Conservation (phyloP, 2,113 vertebrate species). For the Pachycephala philippinensis region DNA sequence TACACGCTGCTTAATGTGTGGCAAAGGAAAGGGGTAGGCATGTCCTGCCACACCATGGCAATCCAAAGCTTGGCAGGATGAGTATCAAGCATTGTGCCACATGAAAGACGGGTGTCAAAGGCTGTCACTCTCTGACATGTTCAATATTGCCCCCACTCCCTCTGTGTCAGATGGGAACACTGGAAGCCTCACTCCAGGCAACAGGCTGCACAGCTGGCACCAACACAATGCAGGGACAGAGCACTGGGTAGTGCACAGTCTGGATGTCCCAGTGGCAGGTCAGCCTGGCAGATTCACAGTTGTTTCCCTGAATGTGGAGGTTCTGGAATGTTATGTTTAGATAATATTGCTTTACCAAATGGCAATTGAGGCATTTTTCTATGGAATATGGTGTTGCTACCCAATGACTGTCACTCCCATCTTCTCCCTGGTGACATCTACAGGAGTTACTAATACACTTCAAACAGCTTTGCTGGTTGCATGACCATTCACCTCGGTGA, state of each 20-base stretch:
- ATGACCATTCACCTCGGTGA: background rate
- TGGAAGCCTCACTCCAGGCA: background rate
- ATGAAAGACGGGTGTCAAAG: background rate
- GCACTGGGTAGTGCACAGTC: no score
- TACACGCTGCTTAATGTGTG: no score
- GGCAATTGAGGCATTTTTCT: background rate
- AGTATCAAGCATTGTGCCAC: background rate
- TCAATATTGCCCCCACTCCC: rapidly evolving
- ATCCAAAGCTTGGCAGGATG: background rate
- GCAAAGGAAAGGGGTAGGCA: no score
- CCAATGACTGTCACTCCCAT: background rate
- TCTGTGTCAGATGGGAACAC: rapidly evolving
- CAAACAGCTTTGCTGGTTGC: background rate
- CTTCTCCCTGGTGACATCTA: background rate
- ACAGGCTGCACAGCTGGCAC: background rate
- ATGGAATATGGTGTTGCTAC: background rate
- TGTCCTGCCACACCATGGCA: no score
- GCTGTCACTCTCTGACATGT: background rate
- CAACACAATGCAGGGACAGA: background rate
- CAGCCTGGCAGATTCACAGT: background rate
- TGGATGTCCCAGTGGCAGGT: background rate
- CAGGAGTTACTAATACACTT: background rate
- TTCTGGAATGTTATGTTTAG: background rate
- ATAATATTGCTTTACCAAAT: background rate
- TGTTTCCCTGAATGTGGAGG: background rate